Evolutionary conservation across 2,888 invertebrate species (phyloP).

Genomic region (Endotricha flammealis): DNA sequence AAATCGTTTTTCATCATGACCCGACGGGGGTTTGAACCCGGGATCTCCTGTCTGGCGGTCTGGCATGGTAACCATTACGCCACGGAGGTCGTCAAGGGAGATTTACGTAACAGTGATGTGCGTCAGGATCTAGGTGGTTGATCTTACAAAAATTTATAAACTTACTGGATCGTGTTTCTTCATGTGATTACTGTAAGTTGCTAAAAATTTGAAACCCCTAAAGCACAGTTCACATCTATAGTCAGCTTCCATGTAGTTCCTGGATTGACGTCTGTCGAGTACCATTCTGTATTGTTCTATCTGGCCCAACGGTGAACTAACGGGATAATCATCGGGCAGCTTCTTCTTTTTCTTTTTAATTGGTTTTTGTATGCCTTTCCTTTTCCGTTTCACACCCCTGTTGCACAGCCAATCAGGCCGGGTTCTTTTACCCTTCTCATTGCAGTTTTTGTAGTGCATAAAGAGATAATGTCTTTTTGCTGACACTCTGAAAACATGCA

Average conservation of each 20-base stretch:
- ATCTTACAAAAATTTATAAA: slow-evolving; percentile 7
- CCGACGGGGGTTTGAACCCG: no score
- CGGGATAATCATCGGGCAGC: slow-evolving; percentile 47
- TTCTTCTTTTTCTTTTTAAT: slow-evolving; percentile 29
- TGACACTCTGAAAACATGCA: slow-evolving; percentile 35
- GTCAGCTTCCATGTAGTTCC: slow-evolving; percentile 53
- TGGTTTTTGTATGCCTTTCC: slow-evolving; percentile 30
- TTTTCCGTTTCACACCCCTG: slow-evolving; percentile 30
- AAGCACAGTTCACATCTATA: slow-evolving; percentile 56
- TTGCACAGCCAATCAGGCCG: slow-evolving; percentile 43
- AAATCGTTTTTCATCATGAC: no score
- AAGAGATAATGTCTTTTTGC: slow-evolving; percentile 61
- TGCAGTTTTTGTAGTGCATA: slow-evolving; percentile 45
- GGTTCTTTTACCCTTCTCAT: slow-evolving; percentile 35
- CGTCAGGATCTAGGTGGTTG: no score
- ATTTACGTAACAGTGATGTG: no score
- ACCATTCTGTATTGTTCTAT: slow-evolving; percentile 56
- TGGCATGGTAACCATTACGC: no score
- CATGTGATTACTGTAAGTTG: slow-evolving; percentile 58
- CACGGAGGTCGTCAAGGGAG: no score
- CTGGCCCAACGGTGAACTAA: slow-evolving; percentile 46
- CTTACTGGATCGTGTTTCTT: slow-evolving; percentile 64
- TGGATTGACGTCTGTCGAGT: slow-evolving; percentile 38
- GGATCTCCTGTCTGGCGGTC: no score
- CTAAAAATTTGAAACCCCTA: slow-evolving; percentile 47